Base-by-base conservation (phyloP, 2,888 invertebrate genomes). In the Netelia melanura region DNA sequence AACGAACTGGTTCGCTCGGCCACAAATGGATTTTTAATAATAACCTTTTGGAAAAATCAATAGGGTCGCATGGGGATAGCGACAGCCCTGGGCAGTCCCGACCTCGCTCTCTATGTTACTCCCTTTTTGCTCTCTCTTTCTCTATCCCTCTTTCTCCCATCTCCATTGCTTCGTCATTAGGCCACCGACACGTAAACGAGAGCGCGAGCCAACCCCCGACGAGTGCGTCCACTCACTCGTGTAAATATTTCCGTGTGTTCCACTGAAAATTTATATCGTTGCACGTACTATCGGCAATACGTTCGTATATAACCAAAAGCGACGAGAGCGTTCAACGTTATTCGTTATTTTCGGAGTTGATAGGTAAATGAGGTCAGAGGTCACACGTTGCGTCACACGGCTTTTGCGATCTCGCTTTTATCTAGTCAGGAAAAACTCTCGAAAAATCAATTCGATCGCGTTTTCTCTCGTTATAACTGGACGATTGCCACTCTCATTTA, bases 81-180 rank as follows among this genome's bases (percentile, higher is more conserved):
- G 67, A 75, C 23, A 10, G 48, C 74, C 52, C 48, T 17, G 14
- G 54, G 25, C 30, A 23, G 56, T 75, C 54, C 44, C 67, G 61
- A 71, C 72, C 74, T 72, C 80, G 64, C 71, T 65, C 48, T 25
- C 68, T 70, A 23, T 80, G 38, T 38, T 38, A 38, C 8, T 38
- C 38, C 38, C 38, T 30, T 30, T 30, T 30, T 30, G 0, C 30
- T 30, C 30, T 30, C 38, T 38, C 38, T 6, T 2, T 3, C 38
- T 5, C 38, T 38, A 38, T 38, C 38, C 8, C 38, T 38, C 75
- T 81, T 48, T 80, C 58, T 80, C 67, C 75, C 70, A 76, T 83
- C 88, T 88, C 86, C 85, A 89, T 90, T 87, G 87, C 87, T 87
- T 88, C 86, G 87, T 89, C 89, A 90, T 90, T 90, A 90, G 87